These are phyloP conservation scores for Panurus biarmicus DNA, from an alignment of 2,113 vertebrate genomes.

Conservation along the genomic window DNA sequence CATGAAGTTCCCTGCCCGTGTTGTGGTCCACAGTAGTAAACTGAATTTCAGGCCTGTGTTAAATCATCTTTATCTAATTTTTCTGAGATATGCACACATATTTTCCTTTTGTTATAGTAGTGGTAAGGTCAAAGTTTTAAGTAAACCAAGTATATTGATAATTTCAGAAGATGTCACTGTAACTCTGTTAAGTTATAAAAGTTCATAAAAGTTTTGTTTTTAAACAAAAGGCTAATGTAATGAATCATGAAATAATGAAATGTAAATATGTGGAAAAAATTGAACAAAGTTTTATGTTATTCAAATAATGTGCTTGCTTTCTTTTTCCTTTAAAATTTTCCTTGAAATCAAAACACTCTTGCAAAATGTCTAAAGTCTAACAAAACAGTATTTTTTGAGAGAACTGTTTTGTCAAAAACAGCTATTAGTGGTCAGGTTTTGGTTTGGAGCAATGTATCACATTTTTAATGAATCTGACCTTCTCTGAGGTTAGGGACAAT, in stretches of 20 bases:
- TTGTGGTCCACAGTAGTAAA: background rate
- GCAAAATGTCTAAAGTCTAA: background rate
- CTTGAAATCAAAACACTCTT: constrained; percentile 17
- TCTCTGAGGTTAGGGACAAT: background rate
- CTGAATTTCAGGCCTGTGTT: background rate
- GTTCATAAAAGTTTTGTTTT: no score
- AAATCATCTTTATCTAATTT: background rate
- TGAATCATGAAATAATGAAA: background rate
- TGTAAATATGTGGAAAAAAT: background rate
- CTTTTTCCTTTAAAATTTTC: constrained; percentile 6
- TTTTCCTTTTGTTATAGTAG: background rate
- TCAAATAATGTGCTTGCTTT: background rate
- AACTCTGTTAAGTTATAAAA: background rate
- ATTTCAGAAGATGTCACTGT: background rate
- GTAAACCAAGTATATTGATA: background rate
- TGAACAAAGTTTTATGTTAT: background rate
- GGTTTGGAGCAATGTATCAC: background rate
- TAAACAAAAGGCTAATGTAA: background rate
- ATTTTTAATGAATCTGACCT: background rate
- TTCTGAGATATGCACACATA: background rate
- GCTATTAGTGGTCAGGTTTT: constrained; percentile 15
- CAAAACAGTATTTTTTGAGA: background rate
- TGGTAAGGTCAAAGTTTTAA: background rate
- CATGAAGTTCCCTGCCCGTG: background rate
- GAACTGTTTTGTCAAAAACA: constrained; percentile 1